Evolutionary conservation across 2,797 vertebrate species (phyloP), one percentile per base, ranked within the genome.

Genomic region (Cirrhinus mrigala): DNA sequence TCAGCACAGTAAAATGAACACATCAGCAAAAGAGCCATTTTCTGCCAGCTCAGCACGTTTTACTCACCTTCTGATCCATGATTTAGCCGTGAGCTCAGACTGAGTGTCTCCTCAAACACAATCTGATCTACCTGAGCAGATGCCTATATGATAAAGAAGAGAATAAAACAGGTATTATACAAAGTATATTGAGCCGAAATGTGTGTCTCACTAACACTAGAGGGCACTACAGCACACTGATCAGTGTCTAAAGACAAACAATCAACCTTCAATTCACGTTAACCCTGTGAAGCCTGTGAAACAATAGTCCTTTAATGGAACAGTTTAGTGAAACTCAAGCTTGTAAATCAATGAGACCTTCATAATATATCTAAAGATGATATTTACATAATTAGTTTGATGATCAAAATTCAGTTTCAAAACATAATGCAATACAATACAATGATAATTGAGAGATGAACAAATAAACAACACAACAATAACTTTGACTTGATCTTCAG

Each of bases 161-260:
- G 22, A 73, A 22, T 6, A 46, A 50, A 44, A n/a, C 1, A 0
- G 2, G 29, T 22, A 60, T 37, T n/a, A 71, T 37, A 29, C 22
- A 68, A 22, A 69, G 37, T 52, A 20, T 6, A 33, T 29, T 50
- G 7, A 71, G 29, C 50, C 85, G 3, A 76, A 54, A 12, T 50
- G 27, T 50, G 27, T 12, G 50, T 83, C 9, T 7, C 6, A 29
- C 9, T 16, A 79, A 81, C 90, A 89, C 85, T 81, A 89, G 89
- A 80, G 87, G 87, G 71, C 40, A 60, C 56, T 81, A 11, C 14
- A 77, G 37, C 46, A 78, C 88, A 74, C 29, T 9, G 20, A 33
- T 10, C 27, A 7, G 5, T 50, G 11, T 20, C 10, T 33, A 75
- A 15, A 29, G 3, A 22, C 24, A 52, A 50, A 50, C 14, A 1